Evolutionary conservation across 1,140 invertebrate genomes (phyloP).

Genomic region (Nilaparvata lugens): DNA sequence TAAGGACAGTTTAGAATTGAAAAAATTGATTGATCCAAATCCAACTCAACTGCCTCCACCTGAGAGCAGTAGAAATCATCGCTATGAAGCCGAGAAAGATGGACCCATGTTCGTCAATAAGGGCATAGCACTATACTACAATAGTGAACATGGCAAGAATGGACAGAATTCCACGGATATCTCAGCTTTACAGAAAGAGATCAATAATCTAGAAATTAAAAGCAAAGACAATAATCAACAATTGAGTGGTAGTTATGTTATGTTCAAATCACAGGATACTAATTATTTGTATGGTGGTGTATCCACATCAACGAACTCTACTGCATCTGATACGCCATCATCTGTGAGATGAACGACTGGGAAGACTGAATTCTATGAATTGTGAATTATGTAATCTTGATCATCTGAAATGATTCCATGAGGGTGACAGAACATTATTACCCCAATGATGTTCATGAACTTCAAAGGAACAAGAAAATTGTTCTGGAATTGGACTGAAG

Average conservation of each 20-base stretch:
- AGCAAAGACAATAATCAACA: neutral
- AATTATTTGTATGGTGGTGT: constrained; percentile 19
- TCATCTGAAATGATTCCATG: too few relatives aligned
- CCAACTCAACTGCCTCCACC: neutral
- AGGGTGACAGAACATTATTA: too few relatives aligned
- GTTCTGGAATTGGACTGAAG: too few relatives aligned
- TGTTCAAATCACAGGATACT: constrained; percentile 18
- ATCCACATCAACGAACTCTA: neutral
- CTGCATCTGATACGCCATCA: too few relatives aligned
- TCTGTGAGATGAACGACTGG: too few relatives aligned
- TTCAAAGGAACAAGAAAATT: too few relatives aligned
- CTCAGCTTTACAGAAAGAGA: neutral
- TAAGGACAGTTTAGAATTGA: neutral
- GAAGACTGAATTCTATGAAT: too few relatives aligned
- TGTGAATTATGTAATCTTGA: too few relatives aligned
- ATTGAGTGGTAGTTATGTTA: constrained; percentile 17
- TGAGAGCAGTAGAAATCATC: neutral
- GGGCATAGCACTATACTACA: constrained; percentile 13
- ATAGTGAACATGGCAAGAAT: constrained; percentile 12
- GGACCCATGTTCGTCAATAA: neutral
- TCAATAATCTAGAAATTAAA: neutral
- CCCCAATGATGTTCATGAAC: too few relatives aligned
- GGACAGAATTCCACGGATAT: neutral
- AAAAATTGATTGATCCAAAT: neutral
- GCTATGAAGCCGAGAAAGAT: neutral